Conservation (phyloP, 2,113 vertebrate genomes). For the Rhadina sibilatrix region DNA sequence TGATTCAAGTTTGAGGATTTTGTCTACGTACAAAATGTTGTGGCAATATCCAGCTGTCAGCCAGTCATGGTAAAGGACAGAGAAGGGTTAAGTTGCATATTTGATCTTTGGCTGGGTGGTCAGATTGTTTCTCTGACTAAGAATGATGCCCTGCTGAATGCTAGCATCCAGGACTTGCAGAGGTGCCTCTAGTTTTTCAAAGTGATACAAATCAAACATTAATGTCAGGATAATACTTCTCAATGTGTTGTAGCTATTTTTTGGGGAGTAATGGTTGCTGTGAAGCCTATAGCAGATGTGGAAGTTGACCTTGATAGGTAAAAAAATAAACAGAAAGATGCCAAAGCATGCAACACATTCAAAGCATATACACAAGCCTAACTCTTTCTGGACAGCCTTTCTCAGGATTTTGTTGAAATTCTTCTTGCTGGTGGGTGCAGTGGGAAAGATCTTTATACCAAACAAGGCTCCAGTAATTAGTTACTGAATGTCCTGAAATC, state of each 20-base stretch:
- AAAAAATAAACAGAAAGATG: background rate
- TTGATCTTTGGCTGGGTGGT: background rate
- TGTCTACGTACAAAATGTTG: background rate
- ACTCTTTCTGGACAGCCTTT: background rate
- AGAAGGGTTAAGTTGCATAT: background rate
- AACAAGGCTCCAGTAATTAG: background rate
- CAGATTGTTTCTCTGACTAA: background rate
- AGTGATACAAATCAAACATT: background rate
- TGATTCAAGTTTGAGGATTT: background rate
- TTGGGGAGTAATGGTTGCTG: background rate
- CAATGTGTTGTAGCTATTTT: background rate
- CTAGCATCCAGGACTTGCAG: background rate
- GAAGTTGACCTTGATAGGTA: background rate
- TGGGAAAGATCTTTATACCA: background rate
- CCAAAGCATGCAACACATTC: background rate
- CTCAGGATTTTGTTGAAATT: background rate
- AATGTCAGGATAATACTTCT: background rate
- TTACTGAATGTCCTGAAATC: background rate
- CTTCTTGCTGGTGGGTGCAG: background rate
- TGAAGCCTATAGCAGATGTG: background rate
- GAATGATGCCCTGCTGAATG: background rate
- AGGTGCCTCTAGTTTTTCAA: background rate
- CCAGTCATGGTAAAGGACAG: background rate
- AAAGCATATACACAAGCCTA: background rate
- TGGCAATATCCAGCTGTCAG: background rate